A percentile compares a stretch with the other conserved stretches of the same genome.
These are phyloP conservation scores for Ictalurus furcatus DNA, from an alignment of 2,113 vertebrate species.

Conservation along the genomic window DNA sequence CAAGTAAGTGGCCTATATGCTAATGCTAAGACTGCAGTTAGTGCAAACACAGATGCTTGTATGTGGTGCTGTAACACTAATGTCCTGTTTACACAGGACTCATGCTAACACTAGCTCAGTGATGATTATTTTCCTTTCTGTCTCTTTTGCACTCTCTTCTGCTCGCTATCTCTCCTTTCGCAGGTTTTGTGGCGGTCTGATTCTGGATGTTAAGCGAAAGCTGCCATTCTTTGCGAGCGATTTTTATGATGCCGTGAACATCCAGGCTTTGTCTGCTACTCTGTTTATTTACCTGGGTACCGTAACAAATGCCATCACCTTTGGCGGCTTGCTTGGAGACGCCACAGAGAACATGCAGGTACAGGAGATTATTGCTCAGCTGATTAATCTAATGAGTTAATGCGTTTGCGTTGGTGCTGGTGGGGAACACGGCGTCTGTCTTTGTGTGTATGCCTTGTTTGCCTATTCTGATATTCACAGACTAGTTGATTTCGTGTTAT, in stretches of 20 bases:
- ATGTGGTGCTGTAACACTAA: neutral
- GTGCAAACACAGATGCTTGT: neutral
- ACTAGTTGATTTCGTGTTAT: neutral
- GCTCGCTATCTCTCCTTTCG: neutral
- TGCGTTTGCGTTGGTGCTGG: neutral
- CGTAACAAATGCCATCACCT: conserved; percentile 97
- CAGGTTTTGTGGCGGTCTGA: conserved; percentile 92
- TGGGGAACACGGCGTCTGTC: neutral
- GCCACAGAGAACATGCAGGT: conserved; percentile 99
- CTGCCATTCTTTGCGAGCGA: conserved; percentile 92
- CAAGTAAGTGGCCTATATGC: conserved; percentile 69
- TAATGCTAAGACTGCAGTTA: neutral
- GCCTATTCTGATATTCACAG: neutral
- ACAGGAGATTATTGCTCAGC: conserved; percentile 6
- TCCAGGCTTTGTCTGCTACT: conserved; percentile 93
- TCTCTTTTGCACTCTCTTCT: neutral
- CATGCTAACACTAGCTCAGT: neutral
- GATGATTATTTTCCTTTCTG: neutral
- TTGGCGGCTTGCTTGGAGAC: conserved; percentile 93
- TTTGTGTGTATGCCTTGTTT: neutral
- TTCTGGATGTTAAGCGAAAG: conserved; percentile 95
- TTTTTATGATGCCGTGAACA: conserved; percentile 91
- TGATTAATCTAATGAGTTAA: conserved; percentile 21
- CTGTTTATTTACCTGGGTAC: conserved; percentile 98
- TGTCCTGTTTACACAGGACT: neutral